A percentile compares a stretch with the other conserved stretches of the same genome.
phyloP scores from a whole-genome alignment of 2,888 invertebrate species.

The Beris chalybata region DNA sequence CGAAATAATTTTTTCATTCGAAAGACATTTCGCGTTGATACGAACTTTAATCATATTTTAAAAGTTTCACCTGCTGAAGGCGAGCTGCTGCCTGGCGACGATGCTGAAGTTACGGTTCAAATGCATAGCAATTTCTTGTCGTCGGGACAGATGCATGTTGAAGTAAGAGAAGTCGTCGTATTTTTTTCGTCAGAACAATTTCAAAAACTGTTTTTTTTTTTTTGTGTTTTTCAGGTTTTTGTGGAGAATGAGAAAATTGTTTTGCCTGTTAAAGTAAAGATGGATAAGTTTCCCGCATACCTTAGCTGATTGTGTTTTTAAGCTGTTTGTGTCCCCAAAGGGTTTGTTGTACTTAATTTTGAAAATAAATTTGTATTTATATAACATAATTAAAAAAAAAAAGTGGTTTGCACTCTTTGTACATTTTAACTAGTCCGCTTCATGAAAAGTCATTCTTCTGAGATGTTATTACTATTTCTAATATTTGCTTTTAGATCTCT shows the following conservation, averaged over 20 bases:
- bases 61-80: conserved; percentile 44
- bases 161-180: conserved; percentile 39
- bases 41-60: conserved; percentile 47
- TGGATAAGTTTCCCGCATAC: conserved; percentile 16
- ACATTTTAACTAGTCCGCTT: too few species aligned
- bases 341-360: too few species aligned
- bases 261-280: conserved; percentile 48
- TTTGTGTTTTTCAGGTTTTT: conserved; percentile 40
- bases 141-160: conserved; percentile 43
- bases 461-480: too few species aligned
- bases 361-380: too few species aligned
- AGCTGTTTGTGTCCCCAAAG: neutral
- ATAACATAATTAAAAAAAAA: too few species aligned
- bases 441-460: too few species aligned
- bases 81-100: conserved; percentile 35
- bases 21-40: conserved; percentile 49
- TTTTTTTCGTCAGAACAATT: neutral
- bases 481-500: too few species aligned
- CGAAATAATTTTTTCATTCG: conserved; percentile 47
- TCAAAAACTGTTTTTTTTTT: neutral
- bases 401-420: too few species aligned
- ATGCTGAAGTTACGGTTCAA: conserved; percentile 23
- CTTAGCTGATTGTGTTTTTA: neutral
- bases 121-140: conserved; percentile 28
- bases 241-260: conserved; percentile 52